A percentile compares a stretch with the other conserved stretches of the same genome.
Conservation (phyloP, 1,140 invertebrate genomes). For the Pomacea maculata region DNA sequence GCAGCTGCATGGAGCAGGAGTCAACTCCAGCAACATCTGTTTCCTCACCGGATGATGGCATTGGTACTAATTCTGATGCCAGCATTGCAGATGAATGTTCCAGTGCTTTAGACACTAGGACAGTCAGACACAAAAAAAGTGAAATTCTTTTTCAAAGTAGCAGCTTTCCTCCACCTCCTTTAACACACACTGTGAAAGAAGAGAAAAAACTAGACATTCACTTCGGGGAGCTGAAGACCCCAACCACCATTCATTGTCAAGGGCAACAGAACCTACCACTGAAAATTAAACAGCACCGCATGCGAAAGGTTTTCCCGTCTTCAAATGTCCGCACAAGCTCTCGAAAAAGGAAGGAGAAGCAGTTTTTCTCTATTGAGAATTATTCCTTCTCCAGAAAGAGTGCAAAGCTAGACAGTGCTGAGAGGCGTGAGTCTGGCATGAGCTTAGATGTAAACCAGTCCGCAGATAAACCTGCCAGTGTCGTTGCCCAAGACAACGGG, state of each 20-base stretch:
- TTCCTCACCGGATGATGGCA: neutral
- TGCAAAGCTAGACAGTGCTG: slow-evolving; percentile 1
- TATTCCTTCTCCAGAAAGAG: slow-evolving; percentile 43
- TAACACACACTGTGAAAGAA: slow-evolving; percentile 15
- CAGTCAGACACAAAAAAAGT: neutral
- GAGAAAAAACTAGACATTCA: slow-evolving; percentile 6
- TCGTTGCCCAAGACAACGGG: slow-evolving; percentile 1
- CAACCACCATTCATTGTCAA: neutral
- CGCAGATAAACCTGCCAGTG: slow-evolving; percentile 1
- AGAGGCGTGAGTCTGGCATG: slow-evolving; percentile 9
- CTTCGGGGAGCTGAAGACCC: neutral
- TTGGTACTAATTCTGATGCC: neutral
- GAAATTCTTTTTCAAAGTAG: neutral
- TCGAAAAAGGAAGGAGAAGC: slow-evolving; percentile 56
- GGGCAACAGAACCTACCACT: neutral
- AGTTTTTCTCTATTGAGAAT: slow-evolving; percentile 60
- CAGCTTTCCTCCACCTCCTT: neutral
- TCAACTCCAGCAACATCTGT: neutral
- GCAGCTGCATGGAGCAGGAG: neutral
- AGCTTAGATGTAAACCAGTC: slow-evolving; percentile 5
- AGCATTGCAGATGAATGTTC: neutral
- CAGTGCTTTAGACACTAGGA: neutral
- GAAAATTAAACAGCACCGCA: neutral
- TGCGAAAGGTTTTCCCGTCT: neutral
- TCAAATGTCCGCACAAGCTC: slow-evolving; percentile 46